Conservation (phyloP, 1,140 invertebrate genomes). For the Plectrocnemia conspersa region DNA sequence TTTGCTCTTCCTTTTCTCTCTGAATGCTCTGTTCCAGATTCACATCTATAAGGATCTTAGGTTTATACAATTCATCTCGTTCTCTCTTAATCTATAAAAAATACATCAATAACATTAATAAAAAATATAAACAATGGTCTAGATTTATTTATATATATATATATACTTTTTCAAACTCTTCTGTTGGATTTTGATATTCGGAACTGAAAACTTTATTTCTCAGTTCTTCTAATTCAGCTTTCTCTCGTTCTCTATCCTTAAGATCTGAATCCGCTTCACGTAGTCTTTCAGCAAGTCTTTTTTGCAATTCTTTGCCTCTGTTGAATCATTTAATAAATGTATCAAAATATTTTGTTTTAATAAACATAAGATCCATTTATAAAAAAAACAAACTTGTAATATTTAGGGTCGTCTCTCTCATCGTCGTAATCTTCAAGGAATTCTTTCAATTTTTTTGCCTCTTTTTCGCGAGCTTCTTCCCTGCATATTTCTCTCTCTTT, state of each 20-base stretch:
- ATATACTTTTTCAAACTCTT: conserved; percentile 62
- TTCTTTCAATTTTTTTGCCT: conserved; percentile 92
- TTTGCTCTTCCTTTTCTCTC: conserved; percentile 52
- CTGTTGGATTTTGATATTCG: conserved; percentile 64
- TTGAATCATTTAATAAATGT: conserved; percentile 35
- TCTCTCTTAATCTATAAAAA: conserved; percentile 59
- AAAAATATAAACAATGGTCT: conserved; percentile 12
- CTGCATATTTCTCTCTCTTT: conserved; percentile 76
- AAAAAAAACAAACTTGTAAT: conserved; percentile 73
- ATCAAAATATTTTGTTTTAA: background rate
- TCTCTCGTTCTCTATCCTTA: conserved; percentile 83
- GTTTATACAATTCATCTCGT: conserved; percentile 78
- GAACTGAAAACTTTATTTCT: conserved; percentile 72
- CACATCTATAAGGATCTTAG: conserved; percentile 69
- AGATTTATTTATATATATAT: conserved; percentile 8
- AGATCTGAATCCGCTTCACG: conserved; percentile 89
- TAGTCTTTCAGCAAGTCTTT: conserved; percentile 82
- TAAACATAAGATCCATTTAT: conserved; percentile 6
- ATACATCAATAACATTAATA: background rate
- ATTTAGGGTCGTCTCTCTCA: conserved; percentile 93
- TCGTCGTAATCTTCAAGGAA: conserved; percentile 99
- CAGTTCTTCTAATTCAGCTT: conserved; percentile 88
- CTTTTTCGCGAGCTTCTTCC: conserved; percentile 78
- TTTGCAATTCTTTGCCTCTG: conserved; percentile 81
- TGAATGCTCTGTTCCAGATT: conserved; percentile 54